Base-by-base conservation (phyloP, 2,113 vertebrate species). In the Pantherophis guttatus region DNA sequence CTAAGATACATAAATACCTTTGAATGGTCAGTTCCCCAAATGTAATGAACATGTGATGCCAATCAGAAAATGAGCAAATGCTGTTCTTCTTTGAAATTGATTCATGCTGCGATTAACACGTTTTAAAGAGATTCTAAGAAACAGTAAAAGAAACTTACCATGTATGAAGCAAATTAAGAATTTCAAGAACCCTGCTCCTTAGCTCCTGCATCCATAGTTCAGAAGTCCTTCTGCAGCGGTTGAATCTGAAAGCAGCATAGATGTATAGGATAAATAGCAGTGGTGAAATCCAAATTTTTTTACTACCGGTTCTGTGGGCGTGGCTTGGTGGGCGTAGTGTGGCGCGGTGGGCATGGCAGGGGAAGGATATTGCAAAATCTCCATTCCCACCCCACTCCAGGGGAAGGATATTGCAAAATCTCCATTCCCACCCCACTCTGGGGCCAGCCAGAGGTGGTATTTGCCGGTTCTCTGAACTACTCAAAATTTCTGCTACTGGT, bases 141-240 rank as follows among this genome's bases (percentile, higher is more conserved):
- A 23, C 3, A n/a, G 24, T 85, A 44, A 33, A 86, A 90, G 39
- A 33, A 86, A 53, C 88, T 87, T 93, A 90, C 88, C 88, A 54
- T 65, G 88, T 53, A 44, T 53, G 62, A 15, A 12, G n/a, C 33
- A 29, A 86, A 6, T 26, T 57, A 88, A 92, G 59, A 0, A 0
- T 57, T 90, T 93, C 81, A 93, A 90, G 48, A 87, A 65, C n/a
- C 75, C 48, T 90, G 92, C 21, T 93, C 48, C 55, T 62, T 86
- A 53, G 59, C 57, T 62, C 57, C 8, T 54, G 39, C 21, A 53
- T 54, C 57, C 88, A 86, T 90, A 39, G 15, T 55, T 39, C 57
- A 93, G 33, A 59, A 94, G 91, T 62, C n/a, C 0, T 0, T 52
- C 44, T 54, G 15, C 8, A 86, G 75, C 57, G 23, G 50, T 50